phyloP scores from a whole-genome alignment of 1,140 invertebrate species.

The Thaumetopoea pityocampa region DNA sequence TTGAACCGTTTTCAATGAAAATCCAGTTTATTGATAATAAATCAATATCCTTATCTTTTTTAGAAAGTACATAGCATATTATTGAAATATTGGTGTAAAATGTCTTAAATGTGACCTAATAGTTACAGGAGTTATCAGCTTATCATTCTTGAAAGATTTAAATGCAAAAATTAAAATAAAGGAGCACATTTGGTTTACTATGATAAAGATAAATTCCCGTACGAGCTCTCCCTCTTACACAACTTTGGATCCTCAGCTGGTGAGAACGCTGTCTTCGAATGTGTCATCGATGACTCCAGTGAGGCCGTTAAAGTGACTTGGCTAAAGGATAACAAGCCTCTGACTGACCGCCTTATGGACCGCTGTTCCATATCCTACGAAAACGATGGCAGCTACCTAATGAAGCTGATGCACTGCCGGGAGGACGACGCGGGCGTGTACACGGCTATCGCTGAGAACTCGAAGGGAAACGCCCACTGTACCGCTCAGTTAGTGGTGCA shows the following conservation, averaged over 20 bases:
- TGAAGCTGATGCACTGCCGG: slow-evolving; percentile 88
- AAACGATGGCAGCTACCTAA: slow-evolving; percentile 76
- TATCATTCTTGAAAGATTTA: too few relatives aligned
- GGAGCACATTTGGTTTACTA: too few relatives aligned
- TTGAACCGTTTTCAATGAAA: too few relatives aligned
- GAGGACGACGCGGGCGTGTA: slow-evolving; percentile 93
- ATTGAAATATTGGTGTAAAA: too few relatives aligned
- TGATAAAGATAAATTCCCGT: slow-evolving; percentile 21
- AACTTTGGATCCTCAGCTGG: slow-evolving; percentile 81
- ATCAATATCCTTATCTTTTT: too few relatives aligned
- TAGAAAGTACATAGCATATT: too few relatives aligned
- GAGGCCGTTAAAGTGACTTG: slow-evolving; percentile 83
- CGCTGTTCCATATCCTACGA: slow-evolving; percentile 80
- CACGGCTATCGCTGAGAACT: slow-evolving; percentile 91
- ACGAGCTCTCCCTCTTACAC: slow-evolving; percentile 45
- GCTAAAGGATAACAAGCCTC: slow-evolving; percentile 92
- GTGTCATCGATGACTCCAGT: slow-evolving; percentile 78
- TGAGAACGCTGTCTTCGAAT: slow-evolving; percentile 90
- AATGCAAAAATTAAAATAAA: too few relatives aligned
- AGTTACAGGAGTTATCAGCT: too few relatives aligned
- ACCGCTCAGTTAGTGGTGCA: slow-evolving; percentile 91
- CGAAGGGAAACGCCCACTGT: slow-evolving; percentile 86
- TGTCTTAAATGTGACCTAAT: too few relatives aligned
- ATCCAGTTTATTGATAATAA: too few relatives aligned
- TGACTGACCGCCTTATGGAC: slow-evolving; percentile 86